Percentiles rank a stretch among this genome's conserved stretches.
These are phyloP conservation scores for Cheilinus undulatus DNA, from an alignment of 2,113 vertebrate genomes.

Conservation along the genomic window DNA sequence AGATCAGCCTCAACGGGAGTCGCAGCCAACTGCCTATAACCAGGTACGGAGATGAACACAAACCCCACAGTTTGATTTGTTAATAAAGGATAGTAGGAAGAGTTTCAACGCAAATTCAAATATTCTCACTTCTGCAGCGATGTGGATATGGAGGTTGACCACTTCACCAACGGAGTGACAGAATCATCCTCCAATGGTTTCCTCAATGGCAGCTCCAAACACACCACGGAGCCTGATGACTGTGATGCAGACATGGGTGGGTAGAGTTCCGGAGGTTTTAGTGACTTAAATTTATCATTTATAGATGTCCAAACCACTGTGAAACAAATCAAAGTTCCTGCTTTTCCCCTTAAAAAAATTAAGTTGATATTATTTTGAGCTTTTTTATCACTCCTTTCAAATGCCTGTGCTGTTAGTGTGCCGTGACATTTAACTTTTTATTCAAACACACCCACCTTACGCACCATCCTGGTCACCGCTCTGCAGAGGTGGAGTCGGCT, in stretches of 20 bases:
- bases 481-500: conserved; percentile 93
- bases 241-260: conserved; percentile 98
- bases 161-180: conserved; percentile 96
- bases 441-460: not conserved
- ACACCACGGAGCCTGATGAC: conserved; percentile 92
- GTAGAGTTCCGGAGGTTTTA: conserved; percentile 39
- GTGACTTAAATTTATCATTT: not conserved
- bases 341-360: no score
- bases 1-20: conserved; percentile 94
- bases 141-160: conserved; percentile 98
- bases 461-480: not conserved
- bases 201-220: conserved; percentile 97
- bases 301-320: no score
- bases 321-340: no score
- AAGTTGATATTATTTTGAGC: no score
- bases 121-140: conserved; percentile 85
- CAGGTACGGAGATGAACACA: conserved; percentile 86
- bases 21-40: conserved; percentile 89
- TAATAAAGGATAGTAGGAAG: no score
- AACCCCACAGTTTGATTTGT: no score
- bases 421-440: not conserved
- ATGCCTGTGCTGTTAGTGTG: not conserved
- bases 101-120: no score
- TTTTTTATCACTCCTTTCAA: no score
- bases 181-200: conserved; percentile 98